These are phyloP conservation scores for Mimas tiliae DNA, from an alignment of 2,888 invertebrate genomes.

Conservation along the genomic window DNA sequence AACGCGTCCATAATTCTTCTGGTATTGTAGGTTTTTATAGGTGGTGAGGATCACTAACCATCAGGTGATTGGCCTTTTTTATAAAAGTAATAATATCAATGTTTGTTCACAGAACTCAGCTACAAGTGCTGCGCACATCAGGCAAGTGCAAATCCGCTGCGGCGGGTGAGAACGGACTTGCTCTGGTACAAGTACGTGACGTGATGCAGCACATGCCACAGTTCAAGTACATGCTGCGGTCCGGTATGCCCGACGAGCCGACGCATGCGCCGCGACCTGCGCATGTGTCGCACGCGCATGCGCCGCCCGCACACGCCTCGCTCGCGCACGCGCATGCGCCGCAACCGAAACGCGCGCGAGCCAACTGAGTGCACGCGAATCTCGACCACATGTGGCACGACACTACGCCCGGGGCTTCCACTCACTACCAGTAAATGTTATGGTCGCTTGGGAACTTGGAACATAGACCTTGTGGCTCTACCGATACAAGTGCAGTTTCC, in stretches of 20 bases:
- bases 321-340: slow-evolving; percentile 27
- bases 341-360: slow-evolving; percentile 65
- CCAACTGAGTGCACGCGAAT: slow-evolving; percentile 55
- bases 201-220: slow-evolving; percentile 94
- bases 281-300: slow-evolving; percentile 47
- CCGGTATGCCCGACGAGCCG: slow-evolving; percentile 54
- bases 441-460: no score
- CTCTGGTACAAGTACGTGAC: slow-evolving; percentile 92
- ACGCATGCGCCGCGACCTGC: slow-evolving; percentile 42
- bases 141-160: slow-evolving; percentile 89
- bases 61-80: no score
- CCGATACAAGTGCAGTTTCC: no score
- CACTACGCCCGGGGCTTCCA: background rate
- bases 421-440: background rate
- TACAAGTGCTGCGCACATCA: slow-evolving; percentile 90
- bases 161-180: slow-evolving; percentile 88
- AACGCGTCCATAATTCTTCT: no score
- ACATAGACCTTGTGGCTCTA: no score
- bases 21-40: no score
- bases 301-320: slow-evolving; percentile 35
- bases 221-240: slow-evolving; percentile 92
- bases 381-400: background rate
- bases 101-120: slow-evolving; percentile 85
- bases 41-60: no score
- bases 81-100: background rate